These are phyloP conservation scores for Podargus strigoides DNA, from an alignment of 2,797 vertebrate genomes.

Conservation along the genomic window DNA sequence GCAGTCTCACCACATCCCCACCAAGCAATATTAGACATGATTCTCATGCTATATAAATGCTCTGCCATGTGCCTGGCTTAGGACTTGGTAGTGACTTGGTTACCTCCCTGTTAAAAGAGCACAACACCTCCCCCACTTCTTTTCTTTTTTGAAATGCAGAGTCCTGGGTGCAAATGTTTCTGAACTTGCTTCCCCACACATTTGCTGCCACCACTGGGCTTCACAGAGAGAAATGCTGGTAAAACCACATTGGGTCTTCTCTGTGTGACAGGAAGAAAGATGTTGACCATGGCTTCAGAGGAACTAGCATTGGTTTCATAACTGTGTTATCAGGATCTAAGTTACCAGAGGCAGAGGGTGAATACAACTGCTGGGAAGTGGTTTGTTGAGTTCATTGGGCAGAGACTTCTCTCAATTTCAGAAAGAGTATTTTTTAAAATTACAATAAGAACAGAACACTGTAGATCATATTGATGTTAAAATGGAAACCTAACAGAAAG, in stretches of 20 bases:
- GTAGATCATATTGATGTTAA: not conserved
- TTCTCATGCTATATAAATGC: not conserved
- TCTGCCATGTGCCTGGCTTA: not conserved
- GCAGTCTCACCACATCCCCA: not conserved
- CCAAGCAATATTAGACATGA: not conserved
- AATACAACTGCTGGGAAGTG: not conserved
- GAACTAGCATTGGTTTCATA: not conserved
- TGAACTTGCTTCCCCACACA: not conserved
- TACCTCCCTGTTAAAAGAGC: not conserved
- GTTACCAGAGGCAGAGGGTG: fast-evolving
- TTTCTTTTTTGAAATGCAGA: not conserved
- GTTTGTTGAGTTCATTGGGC: not conserved
- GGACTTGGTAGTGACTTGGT: too few species aligned
- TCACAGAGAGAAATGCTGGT: not conserved
- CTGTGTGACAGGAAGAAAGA: not conserved
- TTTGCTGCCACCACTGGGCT: not conserved
- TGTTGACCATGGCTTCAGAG: not conserved
- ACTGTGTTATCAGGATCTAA: not conserved
- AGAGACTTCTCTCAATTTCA: not conserved
- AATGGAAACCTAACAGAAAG: not conserved
- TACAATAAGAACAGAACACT: not conserved
- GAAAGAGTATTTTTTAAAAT: not conserved
- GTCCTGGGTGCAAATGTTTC: not conserved
- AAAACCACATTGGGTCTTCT: not conserved
- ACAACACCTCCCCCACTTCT: not conserved